Base-by-base conservation (phyloP, 1,140 invertebrate genomes). In the Chlorops oryzae region DNA sequence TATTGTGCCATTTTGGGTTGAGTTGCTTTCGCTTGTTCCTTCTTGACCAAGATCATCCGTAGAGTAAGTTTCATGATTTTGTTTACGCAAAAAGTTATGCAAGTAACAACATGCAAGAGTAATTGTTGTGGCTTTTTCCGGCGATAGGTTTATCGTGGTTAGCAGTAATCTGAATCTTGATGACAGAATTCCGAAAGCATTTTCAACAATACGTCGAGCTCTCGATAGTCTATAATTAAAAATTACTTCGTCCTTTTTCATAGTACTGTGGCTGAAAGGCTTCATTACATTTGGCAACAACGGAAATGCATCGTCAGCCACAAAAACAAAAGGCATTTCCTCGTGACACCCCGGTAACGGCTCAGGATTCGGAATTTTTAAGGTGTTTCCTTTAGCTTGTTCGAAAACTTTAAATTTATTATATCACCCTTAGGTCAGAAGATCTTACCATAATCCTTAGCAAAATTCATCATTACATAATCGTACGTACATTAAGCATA, bases 221-320 rank as follows among this genome's bases (percentile, higher is more conserved):
- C 66, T 55, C 15, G 58, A 63, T 18, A 74, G 39, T 22, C 68
- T 39, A 52, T 77, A 79, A 54, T 78, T 77, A 53, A 71, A 77
- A 22, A 74, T 58, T 28, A 53, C 35, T 50, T 62, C 54, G 37
- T 55, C 48, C 21, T 15, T 34, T 10, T 34, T 58, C 39, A 61
- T 51, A 22, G 25, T 38, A 23, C 48, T 55, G 51, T 56, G 50
- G 18, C 57, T 52, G 51, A 55, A 70, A 25, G 69, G 72, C 46
- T 65, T 64, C 57, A 72, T 59, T 15, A 73, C 40, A 49, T 66
- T 57, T 54, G 56, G 28, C 12, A 45, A 76, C 43, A 13, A 63
- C 59, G 20, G 37, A 40, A 42, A 50, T 20, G 73, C 74, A 43
- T 75, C 72, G 58, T 78, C 75, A 9, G 56, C 74, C n/a, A 75